Conservation (phyloP, 2,888 invertebrate species). For the Eupithecia tripunctaria region DNA sequence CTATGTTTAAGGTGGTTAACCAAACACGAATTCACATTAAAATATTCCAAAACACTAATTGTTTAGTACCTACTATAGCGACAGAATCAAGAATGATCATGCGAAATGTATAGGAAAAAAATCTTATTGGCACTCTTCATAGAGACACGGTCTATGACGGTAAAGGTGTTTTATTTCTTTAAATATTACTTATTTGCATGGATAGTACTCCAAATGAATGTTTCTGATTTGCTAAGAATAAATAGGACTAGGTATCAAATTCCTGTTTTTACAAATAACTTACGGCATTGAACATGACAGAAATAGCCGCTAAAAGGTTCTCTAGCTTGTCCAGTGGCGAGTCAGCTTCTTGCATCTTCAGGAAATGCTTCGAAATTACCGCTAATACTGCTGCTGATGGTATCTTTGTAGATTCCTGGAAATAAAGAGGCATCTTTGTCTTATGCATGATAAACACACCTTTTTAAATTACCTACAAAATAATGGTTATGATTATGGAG, state of each 20-base stretch:
- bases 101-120: not conserved
- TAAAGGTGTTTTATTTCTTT: not conserved
- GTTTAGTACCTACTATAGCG: not conserved
- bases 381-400: conserved; percentile 90
- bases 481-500: too few relatives aligned
- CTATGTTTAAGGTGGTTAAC: not conserved
- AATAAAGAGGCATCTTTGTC: not conserved
- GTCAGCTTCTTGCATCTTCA: conserved; percentile 94
- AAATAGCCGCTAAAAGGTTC: conserved; percentile 94
- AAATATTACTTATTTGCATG: not conserved
- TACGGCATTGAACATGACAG: conserved; percentile 92
- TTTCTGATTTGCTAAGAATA: not conserved
- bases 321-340: conserved; percentile 97
- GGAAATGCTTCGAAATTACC: conserved; percentile 90
- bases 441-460: not conserved
- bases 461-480: too few relatives aligned
- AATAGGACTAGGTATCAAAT: not conserved
- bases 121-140: not conserved
- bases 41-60: not conserved
- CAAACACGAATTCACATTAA: not conserved
- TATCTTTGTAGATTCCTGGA: conserved; percentile 88
- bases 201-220: not conserved
- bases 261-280: conserved; percentile 65
- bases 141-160: not conserved
- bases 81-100: not conserved